These are phyloP conservation scores for Syndactyla subalaris DNA, from an alignment of 2,797 vertebrate genomes.

Conservation along the genomic window DNA sequence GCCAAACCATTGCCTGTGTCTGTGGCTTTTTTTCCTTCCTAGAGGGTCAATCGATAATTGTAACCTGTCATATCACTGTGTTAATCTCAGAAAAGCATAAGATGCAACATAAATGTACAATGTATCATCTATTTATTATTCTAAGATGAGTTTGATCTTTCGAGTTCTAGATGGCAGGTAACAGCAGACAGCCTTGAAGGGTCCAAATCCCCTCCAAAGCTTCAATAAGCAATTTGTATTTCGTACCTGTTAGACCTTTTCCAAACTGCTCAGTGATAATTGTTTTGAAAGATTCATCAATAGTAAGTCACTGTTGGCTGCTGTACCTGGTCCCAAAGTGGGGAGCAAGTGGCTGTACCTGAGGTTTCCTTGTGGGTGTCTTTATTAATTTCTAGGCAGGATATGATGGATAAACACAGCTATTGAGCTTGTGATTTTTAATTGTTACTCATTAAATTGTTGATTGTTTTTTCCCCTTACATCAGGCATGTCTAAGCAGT, in stretches of 20 bases:
- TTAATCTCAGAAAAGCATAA: not conserved
- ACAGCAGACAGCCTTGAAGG: not conserved
- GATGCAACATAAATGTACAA: not conserved
- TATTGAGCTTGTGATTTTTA: not conserved
- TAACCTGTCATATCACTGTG: not conserved
- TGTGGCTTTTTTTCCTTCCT: not conserved
- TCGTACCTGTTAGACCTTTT: not conserved
- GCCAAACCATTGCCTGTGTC: not conserved
- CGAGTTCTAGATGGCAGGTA: not conserved
- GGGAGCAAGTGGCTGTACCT: not conserved
- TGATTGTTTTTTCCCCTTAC: not conserved
- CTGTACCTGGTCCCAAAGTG: not conserved
- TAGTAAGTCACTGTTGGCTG: not conserved
- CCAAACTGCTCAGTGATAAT: not conserved
- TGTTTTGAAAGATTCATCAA: not conserved
- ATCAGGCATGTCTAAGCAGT: rapidly evolving
- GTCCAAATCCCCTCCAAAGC: not conserved
- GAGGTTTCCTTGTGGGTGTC: not conserved
- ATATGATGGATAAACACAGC: not conserved
- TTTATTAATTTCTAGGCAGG: not conserved
- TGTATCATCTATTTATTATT: not conserved
- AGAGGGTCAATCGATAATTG: not conserved
- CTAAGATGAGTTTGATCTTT: not conserved
- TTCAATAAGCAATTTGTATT: not conserved
- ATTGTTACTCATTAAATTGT: not conserved